These are phyloP conservation scores for Harpagifer antarcticus DNA, from an alignment of 2,797 vertebrate species.

Conservation along the genomic window DNA sequence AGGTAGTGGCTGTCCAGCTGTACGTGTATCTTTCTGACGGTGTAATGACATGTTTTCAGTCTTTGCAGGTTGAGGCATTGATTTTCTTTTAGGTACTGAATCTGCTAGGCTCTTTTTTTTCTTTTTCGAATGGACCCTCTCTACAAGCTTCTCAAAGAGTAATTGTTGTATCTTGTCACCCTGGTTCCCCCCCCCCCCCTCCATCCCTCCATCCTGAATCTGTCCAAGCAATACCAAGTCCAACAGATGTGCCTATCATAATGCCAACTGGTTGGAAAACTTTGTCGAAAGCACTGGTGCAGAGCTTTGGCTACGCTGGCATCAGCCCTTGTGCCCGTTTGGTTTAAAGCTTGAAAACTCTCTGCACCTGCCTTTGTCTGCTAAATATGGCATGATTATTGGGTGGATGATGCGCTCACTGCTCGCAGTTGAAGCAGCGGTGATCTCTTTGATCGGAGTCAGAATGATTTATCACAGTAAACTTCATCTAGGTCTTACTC, in stretches of 20 bases:
- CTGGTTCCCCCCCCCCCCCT: conserved; percentile 12
- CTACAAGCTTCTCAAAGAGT: conserved; percentile 69
- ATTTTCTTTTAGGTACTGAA: conserved; percentile 81
- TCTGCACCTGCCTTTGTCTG: conserved; percentile 78
- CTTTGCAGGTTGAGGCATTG: conserved; percentile 76
- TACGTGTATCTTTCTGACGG: conserved; percentile 75
- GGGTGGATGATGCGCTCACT: conserved; percentile 65
- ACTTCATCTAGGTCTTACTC: conserved; percentile 68
- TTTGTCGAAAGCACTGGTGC: conserved; percentile 68
- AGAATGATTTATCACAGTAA: conserved; percentile 69
- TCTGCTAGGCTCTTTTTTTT: conserved; percentile 63
- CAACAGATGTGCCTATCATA: conserved; percentile 82
- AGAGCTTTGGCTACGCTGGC: conserved; percentile 68
- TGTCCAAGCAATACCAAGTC: conserved; percentile 86
- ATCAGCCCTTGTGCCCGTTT: conserved; percentile 59
- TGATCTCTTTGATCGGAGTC: conserved; percentile 69
- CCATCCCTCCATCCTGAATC: conserved; percentile 72
- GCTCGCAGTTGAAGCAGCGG: conserved; percentile 65
- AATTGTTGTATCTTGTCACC: conserved; percentile 70
- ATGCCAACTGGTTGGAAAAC: conserved; percentile 81
- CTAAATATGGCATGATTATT: conserved; percentile 71
- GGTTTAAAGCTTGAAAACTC: conserved; percentile 72
- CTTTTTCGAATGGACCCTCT: conserved; percentile 38
- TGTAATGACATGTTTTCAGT: conserved; percentile 71
- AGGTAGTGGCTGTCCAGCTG: conserved; percentile 65